Evolutionary conservation across 2,888 invertebrate species (phyloP), one percentile per base, ranked within the genome.

Genomic region (Buathra laborator): DNA sequence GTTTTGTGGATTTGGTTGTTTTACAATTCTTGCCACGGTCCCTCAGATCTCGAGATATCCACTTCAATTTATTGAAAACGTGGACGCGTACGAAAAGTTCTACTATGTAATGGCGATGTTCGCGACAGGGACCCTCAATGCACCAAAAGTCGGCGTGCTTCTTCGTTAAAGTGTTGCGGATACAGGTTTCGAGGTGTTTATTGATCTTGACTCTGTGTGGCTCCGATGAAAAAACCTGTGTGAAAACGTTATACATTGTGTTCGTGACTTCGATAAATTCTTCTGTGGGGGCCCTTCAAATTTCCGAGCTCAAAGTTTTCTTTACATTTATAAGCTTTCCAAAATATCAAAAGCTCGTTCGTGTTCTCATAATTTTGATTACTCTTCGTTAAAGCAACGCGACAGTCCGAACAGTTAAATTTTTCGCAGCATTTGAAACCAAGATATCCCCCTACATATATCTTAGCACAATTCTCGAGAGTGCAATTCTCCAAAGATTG

Each of bases 251-350:
- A 24, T 62, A 70, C 44, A 70, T 71, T 10, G 70, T 56, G 6
- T 59, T 9, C 14, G n/a, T 44, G 46, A 82, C 70, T 32, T 82
- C 10, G 51, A 44, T 64, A 24, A 76, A 76, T 29, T 82, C 16
- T 9, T 56, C 44, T 2, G 76, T 70, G 0, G 81, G 64, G 4
- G 43, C 62, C 62, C 51, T 76, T 71, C 51, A 76, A 82, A 12
- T 76, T 76, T 19, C 71, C 79, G 9, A 81, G 76, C 68, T 76
- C 70, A 10, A 56, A 62, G 37, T 70, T 51, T 19, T 79, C 59
- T 79, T 75, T 44, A 56, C 74, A 70, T 10, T 44, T 62, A 14
- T 79, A 79, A 3, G 75, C 79, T 44, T 75, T 68, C 79, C 51
- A 83, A 53, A 83, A 79, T 48, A 75, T 68, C 32, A 80, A 68